A percentile compares a stretch with the other conserved stretches of the same genome.
These are phyloP conservation scores for Alethe castanea DNA, from an alignment of 2,113 vertebrate genomes.

Conservation along the genomic window DNA sequence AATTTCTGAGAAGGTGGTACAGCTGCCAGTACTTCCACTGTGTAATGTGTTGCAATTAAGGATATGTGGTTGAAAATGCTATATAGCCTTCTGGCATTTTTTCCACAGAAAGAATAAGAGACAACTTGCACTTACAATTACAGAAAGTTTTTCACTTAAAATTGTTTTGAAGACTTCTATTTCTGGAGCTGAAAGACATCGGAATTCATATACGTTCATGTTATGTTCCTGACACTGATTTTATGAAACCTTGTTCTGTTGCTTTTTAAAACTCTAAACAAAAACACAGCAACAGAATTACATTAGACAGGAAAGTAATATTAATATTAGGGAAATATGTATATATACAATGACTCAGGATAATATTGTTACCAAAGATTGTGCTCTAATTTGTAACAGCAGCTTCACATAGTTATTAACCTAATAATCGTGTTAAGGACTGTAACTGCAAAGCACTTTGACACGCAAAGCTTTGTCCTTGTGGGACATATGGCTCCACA, in stretches of 20 bases:
- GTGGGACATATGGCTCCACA: not conserved
- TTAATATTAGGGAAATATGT: not conserved
- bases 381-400: not conserved
- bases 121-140: not conserved
- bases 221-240: not conserved
- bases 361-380: not conserved
- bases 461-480: not conserved
- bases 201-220: not conserved
- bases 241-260: not conserved
- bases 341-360: not conserved
- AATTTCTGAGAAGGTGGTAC: slow-evolving; percentile 6
- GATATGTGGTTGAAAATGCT: not conserved
- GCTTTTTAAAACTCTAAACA: not conserved
- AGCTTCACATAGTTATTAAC: not conserved
- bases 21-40: not conserved
- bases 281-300: not conserved
- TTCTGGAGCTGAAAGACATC: not conserved
- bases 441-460: not conserved
- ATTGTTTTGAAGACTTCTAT: not conserved
- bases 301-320: not conserved
- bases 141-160: not conserved
- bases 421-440: not conserved
- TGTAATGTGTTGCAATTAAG: not conserved
- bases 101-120: not conserved
- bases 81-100: not conserved